phyloP scores from a whole-genome alignment of 1,140 invertebrate genomes.

The Nylanderia fulva region DNA sequence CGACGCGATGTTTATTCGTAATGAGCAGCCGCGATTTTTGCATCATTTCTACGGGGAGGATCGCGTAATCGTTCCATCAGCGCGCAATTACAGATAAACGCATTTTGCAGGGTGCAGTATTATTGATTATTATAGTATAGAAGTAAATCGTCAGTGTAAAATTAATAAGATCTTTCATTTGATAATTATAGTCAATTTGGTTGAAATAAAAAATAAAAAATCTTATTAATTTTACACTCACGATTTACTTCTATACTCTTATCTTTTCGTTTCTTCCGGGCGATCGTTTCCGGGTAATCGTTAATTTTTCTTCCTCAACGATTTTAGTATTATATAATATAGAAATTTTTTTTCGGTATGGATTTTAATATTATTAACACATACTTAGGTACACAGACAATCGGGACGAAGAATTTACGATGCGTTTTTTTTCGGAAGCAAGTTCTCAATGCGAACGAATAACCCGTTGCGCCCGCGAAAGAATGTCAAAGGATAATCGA shows the following conservation, averaged over 20 bases:
- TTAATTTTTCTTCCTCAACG: too few relatives aligned
- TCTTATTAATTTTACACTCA: too few relatives aligned
- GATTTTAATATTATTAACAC: background rate
- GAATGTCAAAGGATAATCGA: conserved; percentile 67
- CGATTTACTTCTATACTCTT: too few relatives aligned
- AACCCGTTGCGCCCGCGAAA: conserved; percentile 41
- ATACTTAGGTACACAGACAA: background rate
- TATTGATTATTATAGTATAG: conserved; percentile 17
- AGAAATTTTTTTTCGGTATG: too few relatives aligned
- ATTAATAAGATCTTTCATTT: too few relatives aligned
- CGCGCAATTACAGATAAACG: conserved; percentile 41
- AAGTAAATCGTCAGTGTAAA: too few relatives aligned
- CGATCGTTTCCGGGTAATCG: conserved; percentile 26
- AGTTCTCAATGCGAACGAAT: conserved; percentile 37
- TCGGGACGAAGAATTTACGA: conserved; percentile 34
- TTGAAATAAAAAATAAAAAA: too few relatives aligned
- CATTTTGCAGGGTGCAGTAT: conserved; percentile 7
- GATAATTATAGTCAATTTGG: too few relatives aligned
- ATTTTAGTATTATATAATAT: too few relatives aligned
- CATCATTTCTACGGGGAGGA: conserved; percentile 11
- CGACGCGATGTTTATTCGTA: conserved; percentile 27
- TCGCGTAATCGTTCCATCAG: conserved; percentile 4
- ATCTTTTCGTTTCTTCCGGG: background rate
- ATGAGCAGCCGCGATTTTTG: conserved; percentile 39
- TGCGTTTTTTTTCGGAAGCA: conserved; percentile 59